Percentiles rank a stretch among this genome's conserved stretches.
Evolutionary conservation across 2,113 vertebrate species (phyloP).

Genomic region (Bubo bubo): DNA sequence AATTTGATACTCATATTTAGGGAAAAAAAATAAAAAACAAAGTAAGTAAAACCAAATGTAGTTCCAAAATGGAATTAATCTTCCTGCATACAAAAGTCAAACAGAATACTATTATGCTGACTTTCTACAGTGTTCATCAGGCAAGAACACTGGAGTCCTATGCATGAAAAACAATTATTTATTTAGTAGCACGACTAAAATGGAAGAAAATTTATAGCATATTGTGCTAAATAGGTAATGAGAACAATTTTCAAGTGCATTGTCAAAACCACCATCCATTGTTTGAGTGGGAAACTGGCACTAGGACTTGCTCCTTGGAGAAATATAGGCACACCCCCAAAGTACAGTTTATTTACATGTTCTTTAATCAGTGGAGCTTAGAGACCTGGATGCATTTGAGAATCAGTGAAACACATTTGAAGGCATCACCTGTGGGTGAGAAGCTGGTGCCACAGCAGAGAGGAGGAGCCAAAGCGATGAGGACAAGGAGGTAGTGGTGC

Average conservation of each 20-base stretch:
- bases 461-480: background rate
- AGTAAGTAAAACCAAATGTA: background rate
- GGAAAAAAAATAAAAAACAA: rapidly evolving
- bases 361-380: background rate
- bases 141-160: background rate
- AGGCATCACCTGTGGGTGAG: background rate
- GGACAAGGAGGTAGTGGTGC: background rate
- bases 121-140: background rate
- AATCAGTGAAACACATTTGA: background rate
- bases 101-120: background rate
- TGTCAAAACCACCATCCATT: background rate
- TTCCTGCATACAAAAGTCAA: background rate
- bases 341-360: background rate
- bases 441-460: background rate
- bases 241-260: background rate
- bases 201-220: constrained; percentile 7
- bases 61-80: background rate
- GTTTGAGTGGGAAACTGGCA: constrained; percentile 20
- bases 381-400: background rate
- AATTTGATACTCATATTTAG: background rate
- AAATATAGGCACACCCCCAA: background rate
- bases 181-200: background rate
- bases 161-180: background rate
- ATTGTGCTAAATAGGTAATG: constrained; percentile 1
- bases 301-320: background rate